phyloP scores from a whole-genome alignment of 2,797 vertebrate genomes.

The Clarias laeviceps region DNA sequence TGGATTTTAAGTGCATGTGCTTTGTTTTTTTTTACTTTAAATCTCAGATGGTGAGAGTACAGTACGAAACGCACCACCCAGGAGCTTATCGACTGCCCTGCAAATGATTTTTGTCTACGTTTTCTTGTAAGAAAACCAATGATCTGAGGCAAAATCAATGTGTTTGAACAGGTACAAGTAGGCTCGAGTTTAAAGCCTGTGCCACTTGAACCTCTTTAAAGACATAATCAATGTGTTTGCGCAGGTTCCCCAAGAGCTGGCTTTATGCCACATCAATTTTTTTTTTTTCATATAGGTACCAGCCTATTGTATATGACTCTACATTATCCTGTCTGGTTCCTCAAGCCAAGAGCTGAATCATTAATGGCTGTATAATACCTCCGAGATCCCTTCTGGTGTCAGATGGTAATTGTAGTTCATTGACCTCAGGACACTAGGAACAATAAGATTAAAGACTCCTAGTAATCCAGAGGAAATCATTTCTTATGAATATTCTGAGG shows the following conservation, averaged over 20 bases:
- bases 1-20: neutral
- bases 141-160: constrained; percentile 27
- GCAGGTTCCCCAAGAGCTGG: constrained; percentile 25
- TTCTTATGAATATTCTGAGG: constrained; percentile 72
- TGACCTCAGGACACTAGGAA: constrained; percentile 76
- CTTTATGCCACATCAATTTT: constrained; percentile 32
- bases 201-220: constrained; percentile 32
- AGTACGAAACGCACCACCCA: neutral
- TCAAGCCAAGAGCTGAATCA: constrained; percentile 56
- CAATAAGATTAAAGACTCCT: constrained; percentile 70
- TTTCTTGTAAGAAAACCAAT: constrained; percentile 23
- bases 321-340: constrained; percentile 26
- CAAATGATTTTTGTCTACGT: constrained; percentile 8
- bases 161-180: constrained; percentile 32
- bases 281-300: constrained; percentile 46
- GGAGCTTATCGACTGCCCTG: neutral
- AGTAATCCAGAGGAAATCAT: constrained; percentile 69
- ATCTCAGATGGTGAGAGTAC: neutral
- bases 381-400: constrained; percentile 72
- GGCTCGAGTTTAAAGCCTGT: constrained; percentile 22
- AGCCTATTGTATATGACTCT: constrained; percentile 28
- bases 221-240: constrained; percentile 37
- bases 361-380: constrained; percentile 69
- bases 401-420: constrained; percentile 72
- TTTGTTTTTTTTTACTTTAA: neutral